Evolutionary conservation across 2,797 vertebrate genomes (phyloP).

Genomic region (Paratrypauchen microcephalus): DNA sequence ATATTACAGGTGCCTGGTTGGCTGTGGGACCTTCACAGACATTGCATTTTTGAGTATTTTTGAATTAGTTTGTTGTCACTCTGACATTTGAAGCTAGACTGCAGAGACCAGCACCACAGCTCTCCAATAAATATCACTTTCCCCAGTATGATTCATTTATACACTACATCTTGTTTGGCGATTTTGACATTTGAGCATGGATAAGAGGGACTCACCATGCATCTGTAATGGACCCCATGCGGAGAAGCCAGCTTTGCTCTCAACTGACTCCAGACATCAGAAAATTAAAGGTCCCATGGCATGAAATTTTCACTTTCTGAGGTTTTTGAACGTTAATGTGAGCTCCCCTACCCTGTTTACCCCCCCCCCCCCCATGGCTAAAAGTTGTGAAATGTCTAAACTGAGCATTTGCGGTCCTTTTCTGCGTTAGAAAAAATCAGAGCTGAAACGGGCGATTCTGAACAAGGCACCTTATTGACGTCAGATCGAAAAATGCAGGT

Average conservation of each 20-base stretch:
- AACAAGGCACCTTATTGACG: no score
- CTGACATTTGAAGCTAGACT: neutral
- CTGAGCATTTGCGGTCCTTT: no score
- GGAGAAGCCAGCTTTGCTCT: neutral
- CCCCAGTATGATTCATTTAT: neutral
- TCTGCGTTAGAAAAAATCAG: no score
- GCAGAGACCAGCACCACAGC: neutral
- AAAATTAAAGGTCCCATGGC: no score
- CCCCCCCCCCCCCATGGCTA: no score
- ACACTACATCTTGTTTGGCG: neutral
- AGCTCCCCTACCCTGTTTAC: no score
- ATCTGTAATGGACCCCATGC: conserved; percentile 5
- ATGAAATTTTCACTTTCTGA: no score
- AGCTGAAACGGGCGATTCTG: no score
- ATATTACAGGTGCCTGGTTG: neutral
- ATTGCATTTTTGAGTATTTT: neutral
- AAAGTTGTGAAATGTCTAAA: no score
- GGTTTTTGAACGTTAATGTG: no score
- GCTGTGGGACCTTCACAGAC: neutral
- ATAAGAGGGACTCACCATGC: conserved; percentile 4
- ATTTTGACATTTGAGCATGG: conserved; percentile 6
- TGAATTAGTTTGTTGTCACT: neutral
- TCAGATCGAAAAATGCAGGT: no score
- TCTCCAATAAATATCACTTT: conserved; percentile 6
- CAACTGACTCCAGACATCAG: neutral